A percentile compares a stretch with the other conserved stretches of the same genome.
Evolutionary conservation across 2,888 invertebrate species (phyloP).

Genomic region (Sinodicranocentrus sp.): DNA sequence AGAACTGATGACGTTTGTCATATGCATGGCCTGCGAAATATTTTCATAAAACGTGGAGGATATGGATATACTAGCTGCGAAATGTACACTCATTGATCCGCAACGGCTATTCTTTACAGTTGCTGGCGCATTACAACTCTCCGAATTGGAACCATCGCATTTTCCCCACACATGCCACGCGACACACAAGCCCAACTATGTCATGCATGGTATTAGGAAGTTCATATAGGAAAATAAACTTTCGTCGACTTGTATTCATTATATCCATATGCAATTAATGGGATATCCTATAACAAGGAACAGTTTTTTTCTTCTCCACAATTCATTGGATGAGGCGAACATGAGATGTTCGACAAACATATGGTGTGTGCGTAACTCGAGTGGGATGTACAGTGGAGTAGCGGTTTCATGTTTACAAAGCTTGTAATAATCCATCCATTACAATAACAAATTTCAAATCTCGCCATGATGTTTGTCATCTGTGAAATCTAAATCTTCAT

Average conservation of each 20-base stretch:
- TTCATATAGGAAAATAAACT: no score
- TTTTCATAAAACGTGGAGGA: no score
- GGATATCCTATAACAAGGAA: no score
- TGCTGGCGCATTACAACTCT: not conserved
- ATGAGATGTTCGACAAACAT: not conserved
- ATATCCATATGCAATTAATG: no score
- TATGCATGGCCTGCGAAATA: no score
- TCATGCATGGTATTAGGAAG: no score
- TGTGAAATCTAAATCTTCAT: slow-evolving; percentile 42
- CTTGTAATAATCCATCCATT: slow-evolving; percentile 3
- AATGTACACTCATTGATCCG: slow-evolving; percentile 20
- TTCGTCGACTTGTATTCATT: no score
- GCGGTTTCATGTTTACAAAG: not conserved
- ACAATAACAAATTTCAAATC: slow-evolving; percentile 36
- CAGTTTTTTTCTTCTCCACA: not conserved
- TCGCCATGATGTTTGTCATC: slow-evolving; percentile 1
- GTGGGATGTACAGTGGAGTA: not conserved
- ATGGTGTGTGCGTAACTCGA: not conserved
- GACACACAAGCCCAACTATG: no score
- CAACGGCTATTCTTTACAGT: slow-evolving; percentile 3
- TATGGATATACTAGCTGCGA: no score
- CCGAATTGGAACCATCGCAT: not conserved
- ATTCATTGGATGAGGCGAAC: not conserved
- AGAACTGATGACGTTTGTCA: no score
- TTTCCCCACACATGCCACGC: not conserved